Conservation (phyloP, 2,113 vertebrate species). For the Promerops cafer region DNA sequence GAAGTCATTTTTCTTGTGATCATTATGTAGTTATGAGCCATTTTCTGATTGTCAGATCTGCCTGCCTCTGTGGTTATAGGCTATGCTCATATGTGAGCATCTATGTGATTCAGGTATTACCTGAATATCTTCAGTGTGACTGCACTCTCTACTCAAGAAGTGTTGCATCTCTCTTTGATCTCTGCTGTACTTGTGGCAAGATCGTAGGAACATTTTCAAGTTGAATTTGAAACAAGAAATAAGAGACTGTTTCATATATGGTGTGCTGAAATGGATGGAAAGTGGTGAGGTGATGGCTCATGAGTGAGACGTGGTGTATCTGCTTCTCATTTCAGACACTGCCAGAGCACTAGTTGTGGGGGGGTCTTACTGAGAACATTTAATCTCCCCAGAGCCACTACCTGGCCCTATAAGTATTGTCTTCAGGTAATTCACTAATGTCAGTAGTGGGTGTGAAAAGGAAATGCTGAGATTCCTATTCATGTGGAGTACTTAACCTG, state of each 20-base stretch:
- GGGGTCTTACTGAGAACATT: not conserved
- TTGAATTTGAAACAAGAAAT: not conserved
- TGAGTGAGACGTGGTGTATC: not conserved
- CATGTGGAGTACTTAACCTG: not conserved
- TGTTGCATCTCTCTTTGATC: not conserved
- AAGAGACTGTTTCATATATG: not conserved
- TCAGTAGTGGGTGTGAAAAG: not conserved
- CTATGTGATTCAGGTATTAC: not conserved
- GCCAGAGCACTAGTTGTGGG: not conserved
- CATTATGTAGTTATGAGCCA: not conserved
- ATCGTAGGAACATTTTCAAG: not conserved
- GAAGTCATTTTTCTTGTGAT: not conserved
- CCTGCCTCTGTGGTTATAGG: not conserved
- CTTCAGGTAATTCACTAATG: not conserved
- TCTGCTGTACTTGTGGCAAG: not conserved
- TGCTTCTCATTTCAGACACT: not conserved
- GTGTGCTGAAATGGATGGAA: not conserved
- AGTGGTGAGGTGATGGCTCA: not conserved
- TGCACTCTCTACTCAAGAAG: not conserved
- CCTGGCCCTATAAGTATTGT: not conserved
- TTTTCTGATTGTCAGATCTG: not conserved
- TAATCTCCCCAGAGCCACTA: not conserved
- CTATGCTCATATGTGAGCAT: accelerated
- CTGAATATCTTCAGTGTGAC: not conserved
- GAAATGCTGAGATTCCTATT: not conserved